Evolutionary conservation across 2,113 vertebrate genomes (phyloP).

Genomic region (Hoplias malabaricus): DNA sequence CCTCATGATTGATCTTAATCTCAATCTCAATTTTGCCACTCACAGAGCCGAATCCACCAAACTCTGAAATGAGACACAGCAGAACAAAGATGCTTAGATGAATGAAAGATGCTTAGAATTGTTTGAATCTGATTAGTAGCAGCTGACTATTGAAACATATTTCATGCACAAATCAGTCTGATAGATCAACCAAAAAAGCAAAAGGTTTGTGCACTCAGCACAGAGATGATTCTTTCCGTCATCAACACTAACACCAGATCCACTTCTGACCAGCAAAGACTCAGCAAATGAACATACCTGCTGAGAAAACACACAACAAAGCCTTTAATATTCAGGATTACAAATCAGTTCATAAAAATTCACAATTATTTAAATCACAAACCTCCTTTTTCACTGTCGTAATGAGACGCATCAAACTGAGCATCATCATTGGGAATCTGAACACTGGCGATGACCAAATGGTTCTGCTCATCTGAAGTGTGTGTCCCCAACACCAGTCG

Average conservation of each 20-base stretch:
- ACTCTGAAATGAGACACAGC: constrained; percentile 72
- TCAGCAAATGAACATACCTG: constrained; percentile 65
- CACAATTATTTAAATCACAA: constrained; percentile 40
- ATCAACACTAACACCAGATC: constrained; percentile 19
- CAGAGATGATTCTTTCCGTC: neutral
- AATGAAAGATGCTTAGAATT: no score
- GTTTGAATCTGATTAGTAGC: no score
- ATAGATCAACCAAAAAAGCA: neutral
- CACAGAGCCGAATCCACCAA: constrained; percentile 92
- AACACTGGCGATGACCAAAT: constrained; percentile 91
- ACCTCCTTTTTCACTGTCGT: constrained; percentile 93
- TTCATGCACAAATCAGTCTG: neutral
- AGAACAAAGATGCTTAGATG: no score
- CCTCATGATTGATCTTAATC: constrained; percentile 95
- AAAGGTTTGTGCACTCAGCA: neutral
- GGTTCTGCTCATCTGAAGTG: constrained; percentile 93
- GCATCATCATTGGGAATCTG: constrained; percentile 91
- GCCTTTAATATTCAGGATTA: constrained; percentile 28
- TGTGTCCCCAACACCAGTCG: constrained; percentile 90
- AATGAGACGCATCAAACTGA: constrained; percentile 87
- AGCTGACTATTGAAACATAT: no score
- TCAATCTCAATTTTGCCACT: constrained; percentile 91
- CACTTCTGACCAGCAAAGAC: constrained; percentile 27
- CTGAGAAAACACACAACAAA: constrained; percentile 59
- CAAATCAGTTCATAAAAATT: neutral